Conservation (phyloP, 2,113 vertebrate species). For the Mellivora capensis region DNA sequence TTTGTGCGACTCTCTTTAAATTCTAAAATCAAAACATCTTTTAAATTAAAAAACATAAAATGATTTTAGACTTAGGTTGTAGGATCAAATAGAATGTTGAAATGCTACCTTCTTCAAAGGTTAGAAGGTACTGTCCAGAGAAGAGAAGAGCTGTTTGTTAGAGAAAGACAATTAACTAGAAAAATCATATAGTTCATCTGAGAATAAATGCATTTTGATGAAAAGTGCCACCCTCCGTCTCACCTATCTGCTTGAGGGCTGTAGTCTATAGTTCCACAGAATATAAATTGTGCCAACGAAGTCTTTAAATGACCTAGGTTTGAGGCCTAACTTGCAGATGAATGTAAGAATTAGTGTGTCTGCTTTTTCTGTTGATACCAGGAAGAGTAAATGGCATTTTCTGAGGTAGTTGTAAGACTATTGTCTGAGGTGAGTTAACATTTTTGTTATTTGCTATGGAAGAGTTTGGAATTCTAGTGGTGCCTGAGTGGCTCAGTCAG, state of each 20-base stretch:
- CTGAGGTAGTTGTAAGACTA: neutral
- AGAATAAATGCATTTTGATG: slow-evolving; percentile 22
- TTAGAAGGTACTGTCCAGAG: neutral
- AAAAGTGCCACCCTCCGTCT: neutral
- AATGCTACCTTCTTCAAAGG: neutral
- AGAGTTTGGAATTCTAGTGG: neutral
- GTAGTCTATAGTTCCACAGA: neutral
- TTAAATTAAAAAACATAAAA: neutral
- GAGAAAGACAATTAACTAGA: slow-evolving; percentile 4
- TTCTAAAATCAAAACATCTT: slow-evolving; percentile 25
- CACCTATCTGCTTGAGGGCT: neutral
- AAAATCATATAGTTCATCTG: slow-evolving; percentile 6
- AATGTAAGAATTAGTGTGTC: neutral
- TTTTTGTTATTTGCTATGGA: neutral
- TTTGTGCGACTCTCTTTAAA: neutral
- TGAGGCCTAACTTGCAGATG: neutral
- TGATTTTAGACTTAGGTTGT: neutral
- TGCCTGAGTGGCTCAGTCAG: neutral
- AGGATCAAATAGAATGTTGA: neutral
- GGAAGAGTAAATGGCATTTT: neutral
- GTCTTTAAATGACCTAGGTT: neutral
- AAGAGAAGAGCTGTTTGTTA: neutral
- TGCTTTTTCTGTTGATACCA: neutral
- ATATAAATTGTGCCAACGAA: neutral
- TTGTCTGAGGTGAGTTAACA: neutral